Conservation (phyloP, 2,797 vertebrate genomes). For the Rhincodon typus region DNA sequence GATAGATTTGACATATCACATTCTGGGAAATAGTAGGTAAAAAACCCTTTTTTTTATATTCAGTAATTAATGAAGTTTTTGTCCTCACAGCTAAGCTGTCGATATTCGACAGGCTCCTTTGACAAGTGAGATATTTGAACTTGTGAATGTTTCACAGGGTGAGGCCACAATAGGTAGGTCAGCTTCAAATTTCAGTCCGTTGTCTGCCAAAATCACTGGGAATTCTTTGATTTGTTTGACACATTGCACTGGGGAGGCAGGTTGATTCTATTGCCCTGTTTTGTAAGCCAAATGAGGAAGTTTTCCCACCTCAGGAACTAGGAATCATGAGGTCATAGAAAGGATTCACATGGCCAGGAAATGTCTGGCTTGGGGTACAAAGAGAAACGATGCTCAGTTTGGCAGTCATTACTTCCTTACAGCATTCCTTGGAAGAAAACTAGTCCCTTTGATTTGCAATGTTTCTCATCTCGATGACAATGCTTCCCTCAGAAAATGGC, state of each 20-base stretch:
- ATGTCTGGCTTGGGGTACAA: not conserved
- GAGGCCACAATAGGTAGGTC: not conserved
- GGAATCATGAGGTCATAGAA: not conserved
- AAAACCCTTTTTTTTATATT: not conserved
- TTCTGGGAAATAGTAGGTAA: not conserved
- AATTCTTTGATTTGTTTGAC: not conserved
- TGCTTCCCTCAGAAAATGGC: not conserved
- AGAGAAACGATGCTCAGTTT: not conserved
- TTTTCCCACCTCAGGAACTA: not conserved
- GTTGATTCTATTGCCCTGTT: not conserved
- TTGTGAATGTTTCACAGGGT: not conserved
- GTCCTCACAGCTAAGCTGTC: not conserved
- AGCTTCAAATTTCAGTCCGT: not conserved
- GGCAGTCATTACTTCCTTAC: not conserved
- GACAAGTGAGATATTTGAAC: not conserved
- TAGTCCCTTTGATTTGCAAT: not conserved
- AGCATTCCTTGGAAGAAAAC: not conserved
- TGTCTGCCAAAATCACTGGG: not conserved
- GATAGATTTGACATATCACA: not conserved
- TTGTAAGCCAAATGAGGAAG: not conserved
- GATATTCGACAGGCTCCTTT: not conserved
- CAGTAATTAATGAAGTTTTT: constrained; percentile 7
- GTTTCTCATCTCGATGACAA: not conserved
- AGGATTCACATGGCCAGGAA: not conserved
- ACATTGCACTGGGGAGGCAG: not conserved